These are phyloP conservation scores for Drosophila melanosoma DNA, from an alignment of 2,888 invertebrate genomes.

Conservation along the genomic window DNA sequence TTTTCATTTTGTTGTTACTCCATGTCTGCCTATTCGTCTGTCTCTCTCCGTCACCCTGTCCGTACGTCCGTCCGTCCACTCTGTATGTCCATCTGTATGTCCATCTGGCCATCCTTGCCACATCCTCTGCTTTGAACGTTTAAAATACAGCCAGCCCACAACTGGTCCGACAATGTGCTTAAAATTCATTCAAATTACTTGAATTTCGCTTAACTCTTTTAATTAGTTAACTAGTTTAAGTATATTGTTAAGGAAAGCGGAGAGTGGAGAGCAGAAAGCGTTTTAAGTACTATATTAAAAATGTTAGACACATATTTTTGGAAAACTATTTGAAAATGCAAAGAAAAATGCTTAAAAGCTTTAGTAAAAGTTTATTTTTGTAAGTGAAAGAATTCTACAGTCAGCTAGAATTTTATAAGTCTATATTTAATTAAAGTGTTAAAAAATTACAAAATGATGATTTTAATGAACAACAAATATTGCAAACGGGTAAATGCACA, in stretches of 20 bases:
- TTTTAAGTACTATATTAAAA: not conserved
- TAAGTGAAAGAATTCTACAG: not conserved
- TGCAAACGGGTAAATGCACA: no score
- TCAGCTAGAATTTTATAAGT: not conserved
- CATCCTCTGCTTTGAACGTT: constrained; percentile 6
- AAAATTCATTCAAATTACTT: constrained; percentile 57
- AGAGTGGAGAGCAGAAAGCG: not conserved
- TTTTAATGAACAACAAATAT: no score
- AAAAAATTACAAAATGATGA: not conserved
- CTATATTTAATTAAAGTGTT: not conserved
- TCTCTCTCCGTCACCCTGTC: not conserved
- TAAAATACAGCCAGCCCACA: constrained; percentile 3
- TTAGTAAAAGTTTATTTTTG: not conserved
- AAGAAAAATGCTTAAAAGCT: not conserved
- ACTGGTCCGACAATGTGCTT: constrained; percentile 10
- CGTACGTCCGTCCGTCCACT: not conserved
- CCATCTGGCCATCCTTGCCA: constrained; percentile 1
- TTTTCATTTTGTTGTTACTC: constrained; percentile 38
- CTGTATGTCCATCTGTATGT: not conserved
- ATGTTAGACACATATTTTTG: not conserved
- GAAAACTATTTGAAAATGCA: not conserved
- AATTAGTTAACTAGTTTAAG: constrained; percentile 36
- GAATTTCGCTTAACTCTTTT: constrained; percentile 39
- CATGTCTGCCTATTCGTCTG: not conserved
- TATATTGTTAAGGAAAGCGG: not conserved